phyloP scores from a whole-genome alignment of 2,113 vertebrate species.

The Thinocorus orbignyianus region DNA sequence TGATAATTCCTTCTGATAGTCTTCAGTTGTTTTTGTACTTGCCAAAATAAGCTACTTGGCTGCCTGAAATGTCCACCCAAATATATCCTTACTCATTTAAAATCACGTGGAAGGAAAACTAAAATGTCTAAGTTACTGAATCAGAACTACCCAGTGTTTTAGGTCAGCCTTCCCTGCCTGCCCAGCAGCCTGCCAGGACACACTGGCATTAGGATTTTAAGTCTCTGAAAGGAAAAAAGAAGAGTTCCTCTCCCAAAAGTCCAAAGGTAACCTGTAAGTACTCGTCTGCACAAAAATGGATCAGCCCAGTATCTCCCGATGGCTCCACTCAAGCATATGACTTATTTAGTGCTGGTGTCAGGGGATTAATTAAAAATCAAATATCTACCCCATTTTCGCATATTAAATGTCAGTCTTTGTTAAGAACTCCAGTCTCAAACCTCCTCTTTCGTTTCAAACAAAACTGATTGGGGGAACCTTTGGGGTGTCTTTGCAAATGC shows the following conservation, averaged over 20 bases:
- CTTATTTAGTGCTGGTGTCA: background rate
- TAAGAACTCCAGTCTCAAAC: background rate
- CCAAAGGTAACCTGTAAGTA: accelerated
- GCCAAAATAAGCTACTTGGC: background rate
- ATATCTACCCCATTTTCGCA: background rate
- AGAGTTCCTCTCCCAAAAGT: background rate
- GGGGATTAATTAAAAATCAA: background rate
- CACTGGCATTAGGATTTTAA: background rate
- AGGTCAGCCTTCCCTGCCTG: background rate
- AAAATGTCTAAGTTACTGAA: background rate
- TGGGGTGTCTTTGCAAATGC: background rate
- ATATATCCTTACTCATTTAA: background rate
- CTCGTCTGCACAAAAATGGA: background rate
- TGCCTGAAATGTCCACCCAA: background rate
- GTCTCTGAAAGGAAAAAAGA: background rate
- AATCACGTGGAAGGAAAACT: background rate
- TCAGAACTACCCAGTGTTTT: background rate
- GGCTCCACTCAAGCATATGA: background rate
- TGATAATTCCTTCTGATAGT: background rate
- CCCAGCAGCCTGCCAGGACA: background rate
- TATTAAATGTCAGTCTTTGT: background rate
- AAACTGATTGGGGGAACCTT: background rate
- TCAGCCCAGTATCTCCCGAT: background rate
- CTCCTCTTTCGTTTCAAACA: background rate
- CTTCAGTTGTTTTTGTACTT: background rate